Base-by-base conservation (phyloP, 2,797 vertebrate genomes). In the Anableps anableps region DNA sequence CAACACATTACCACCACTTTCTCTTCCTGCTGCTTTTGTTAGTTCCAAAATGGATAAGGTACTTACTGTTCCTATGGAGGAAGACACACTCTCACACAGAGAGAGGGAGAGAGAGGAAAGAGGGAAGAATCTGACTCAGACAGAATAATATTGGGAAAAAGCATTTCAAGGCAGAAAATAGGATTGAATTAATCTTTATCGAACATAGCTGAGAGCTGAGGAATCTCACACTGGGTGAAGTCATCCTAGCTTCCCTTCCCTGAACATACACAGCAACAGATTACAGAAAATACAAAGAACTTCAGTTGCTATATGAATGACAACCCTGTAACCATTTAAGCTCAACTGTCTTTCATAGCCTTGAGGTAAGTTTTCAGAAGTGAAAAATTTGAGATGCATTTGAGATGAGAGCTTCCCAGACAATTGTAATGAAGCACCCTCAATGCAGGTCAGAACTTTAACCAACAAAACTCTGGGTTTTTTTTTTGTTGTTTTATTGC, bases 111-210 rank as follows among this genome's bases (percentile, higher is more conserved):
- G 55, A 58, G 41, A n/a, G 13, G 60, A 41, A 50, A 58, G 43
- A 34, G 21, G 41, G 60, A 36, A 11, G 68, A 58, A 47, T 72
- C 77, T 78, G 70, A 72, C 29, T 60, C 90, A 83, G 85, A 92
- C 88, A 91, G 92, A 92, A 89, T 92, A 93, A 95, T 91, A 95
- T 94, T 94, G 94, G 92, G 87, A 94, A 45, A 94, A 95, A 94
- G 95, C 95, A 97, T 96, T 95, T 96, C 92, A 94, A 88, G 91
- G 93, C 90, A 95, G 95, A 95, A 96, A 96, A 96, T 91, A 93
- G 95, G 94, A 96, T 93, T 96, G 93, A 85, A 93, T 96, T 96
- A 96, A 96, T 97, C 96, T 97, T 95, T 93, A 96, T 96, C 95
- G 96, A 95, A 95, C 85, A 82, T 83, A 85, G 93, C 91, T 91